These are phyloP conservation scores for Synanthedon vespiformis DNA, from an alignment of 2,888 invertebrate species.

Conservation along the genomic window DNA sequence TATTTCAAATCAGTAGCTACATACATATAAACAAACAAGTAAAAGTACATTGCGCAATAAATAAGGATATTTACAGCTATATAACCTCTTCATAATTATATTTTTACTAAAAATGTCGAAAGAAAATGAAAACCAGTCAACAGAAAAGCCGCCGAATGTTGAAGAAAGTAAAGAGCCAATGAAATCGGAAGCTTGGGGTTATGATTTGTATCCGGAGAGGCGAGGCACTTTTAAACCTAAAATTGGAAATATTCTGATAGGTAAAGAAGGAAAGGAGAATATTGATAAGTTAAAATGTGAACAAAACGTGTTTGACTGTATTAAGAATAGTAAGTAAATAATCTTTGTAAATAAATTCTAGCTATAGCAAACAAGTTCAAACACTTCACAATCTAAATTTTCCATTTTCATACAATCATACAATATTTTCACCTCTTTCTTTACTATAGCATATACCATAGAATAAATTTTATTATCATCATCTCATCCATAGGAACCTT, in stretches of 20 bases:
- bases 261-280: conserved; percentile 77
- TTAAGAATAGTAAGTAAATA: conserved; percentile 74
- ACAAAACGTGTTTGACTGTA: conserved; percentile 79
- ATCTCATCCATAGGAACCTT: no score
- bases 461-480: no score
- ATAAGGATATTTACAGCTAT: no score
- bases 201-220: conserved; percentile 87
- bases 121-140: neutral
- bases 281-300: conserved; percentile 84
- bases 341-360: no score
- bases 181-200: conserved; percentile 73
- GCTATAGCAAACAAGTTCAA: no score
- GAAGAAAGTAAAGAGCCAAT: conserved; percentile 10
- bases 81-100: no score
- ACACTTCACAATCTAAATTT: no score
- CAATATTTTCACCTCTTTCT: no score
- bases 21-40: neutral
- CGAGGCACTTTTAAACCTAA: conserved; percentile 71
- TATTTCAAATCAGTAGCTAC: no score
- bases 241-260: conserved; percentile 68
- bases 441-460: no score
- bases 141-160: conserved; percentile 1
- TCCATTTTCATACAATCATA: no score
- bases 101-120: conserved; percentile 1
- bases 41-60: no score